Conservation (phyloP, 1,140 invertebrate species). For the Calephelis virginiensis region DNA sequence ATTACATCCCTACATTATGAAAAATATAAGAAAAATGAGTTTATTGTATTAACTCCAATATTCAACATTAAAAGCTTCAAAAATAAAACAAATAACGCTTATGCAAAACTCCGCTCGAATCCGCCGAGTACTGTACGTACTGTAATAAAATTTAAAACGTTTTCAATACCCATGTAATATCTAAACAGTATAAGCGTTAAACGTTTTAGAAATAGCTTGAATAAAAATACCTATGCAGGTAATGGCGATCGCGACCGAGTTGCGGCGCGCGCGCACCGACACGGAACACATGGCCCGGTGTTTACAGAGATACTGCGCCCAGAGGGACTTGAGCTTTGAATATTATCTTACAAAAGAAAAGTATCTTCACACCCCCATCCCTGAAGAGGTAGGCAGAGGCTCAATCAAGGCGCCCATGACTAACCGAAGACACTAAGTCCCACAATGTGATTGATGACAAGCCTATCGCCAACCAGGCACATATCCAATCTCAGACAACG, state of each 20-base stretch:
- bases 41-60: too few relatives aligned
- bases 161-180: slow-evolving; percentile 36
- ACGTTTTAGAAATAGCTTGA: slow-evolving; percentile 54
- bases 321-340: slow-evolving; percentile 38
- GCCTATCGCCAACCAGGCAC: too few relatives aligned
- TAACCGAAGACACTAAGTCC: too few relatives aligned
- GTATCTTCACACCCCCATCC: too few relatives aligned
- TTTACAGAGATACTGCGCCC: slow-evolving; percentile 35
- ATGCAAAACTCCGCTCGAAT: slow-evolving; percentile 18
- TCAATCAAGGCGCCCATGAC: too few relatives aligned
- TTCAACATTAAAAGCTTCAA: background rate
- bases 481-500: too few relatives aligned
- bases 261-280: slow-evolving; percentile 54
- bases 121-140: slow-evolving; percentile 8
- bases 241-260: slow-evolving; percentile 58
- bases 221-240: slow-evolving; percentile 63
- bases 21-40: too few relatives aligned
- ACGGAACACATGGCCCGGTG: slow-evolving; percentile 59
- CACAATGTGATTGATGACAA: too few relatives aligned
- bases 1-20: too few relatives aligned
- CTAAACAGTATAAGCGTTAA: slow-evolving; percentile 46
- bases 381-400: too few relatives aligned
- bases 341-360: too few relatives aligned
- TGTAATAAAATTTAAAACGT: slow-evolving; percentile 43
- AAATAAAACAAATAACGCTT: slow-evolving; percentile 19